Base-by-base conservation (phyloP, 2,113 vertebrate genomes). In the Pica pica region DNA sequence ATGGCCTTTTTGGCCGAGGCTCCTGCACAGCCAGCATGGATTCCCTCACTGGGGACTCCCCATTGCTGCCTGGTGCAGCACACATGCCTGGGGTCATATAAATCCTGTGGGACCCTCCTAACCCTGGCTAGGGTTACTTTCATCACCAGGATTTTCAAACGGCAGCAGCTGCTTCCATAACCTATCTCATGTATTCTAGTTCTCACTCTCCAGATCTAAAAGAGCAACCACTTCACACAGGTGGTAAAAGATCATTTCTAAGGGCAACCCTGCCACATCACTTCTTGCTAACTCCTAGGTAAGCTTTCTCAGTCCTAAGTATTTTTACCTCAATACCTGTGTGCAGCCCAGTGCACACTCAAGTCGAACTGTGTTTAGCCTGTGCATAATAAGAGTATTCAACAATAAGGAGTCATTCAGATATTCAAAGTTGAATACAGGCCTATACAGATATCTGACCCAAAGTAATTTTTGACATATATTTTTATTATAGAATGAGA, bases 21-120 rank as follows among this genome's bases (percentile, higher is more conserved):
- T 76, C 28, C 85, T 0, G 1, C 0, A 0, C 50, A 73, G 87
- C 64, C 39, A 39, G 65, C 0, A 0, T 49, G 90, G 59, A 61
- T 59, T 88, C 73, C 87, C 78, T 67, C n/a, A 9, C 67, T 13
- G 57, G 85, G 90, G 68, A 94, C 82, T 92, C 90, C 85, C 59
- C 3, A 5, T 24, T 0, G 0, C 64, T 96, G 79, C 83, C 65
- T 21, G 73, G 9, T 26, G 56, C 8, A 5, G 41, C 65, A 80
- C 57, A 46, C 26, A 2, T n/a, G 44, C 49, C 26, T 20, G 8
- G 35, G 49, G 41, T n/a, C 79, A 39, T 7, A 8, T 13, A n/a
- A 80, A 47, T 42, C 52, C 85, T 22, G 55, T 9, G 67, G 75
- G 50, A 49, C 46, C 49, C 65, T 52, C 39, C 65, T 47, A n/a